Percentiles rank a stretch among this genome's conserved stretches.
These are phyloP conservation scores for Rosalia funebris DNA, from an alignment of 2,888 invertebrate genomes.

Conservation along the genomic window DNA sequence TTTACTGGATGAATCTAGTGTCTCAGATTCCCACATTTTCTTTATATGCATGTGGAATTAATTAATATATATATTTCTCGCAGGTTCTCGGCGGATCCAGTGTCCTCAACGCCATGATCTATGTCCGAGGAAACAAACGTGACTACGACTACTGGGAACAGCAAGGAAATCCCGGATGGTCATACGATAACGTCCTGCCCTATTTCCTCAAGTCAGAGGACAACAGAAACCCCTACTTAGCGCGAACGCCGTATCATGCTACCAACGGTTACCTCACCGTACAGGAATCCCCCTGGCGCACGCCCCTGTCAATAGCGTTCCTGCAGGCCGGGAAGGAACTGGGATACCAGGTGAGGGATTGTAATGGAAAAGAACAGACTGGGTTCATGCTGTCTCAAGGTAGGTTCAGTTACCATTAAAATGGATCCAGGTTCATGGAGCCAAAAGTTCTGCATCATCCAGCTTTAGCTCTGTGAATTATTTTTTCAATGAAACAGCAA, in stretches of 20 bases:
- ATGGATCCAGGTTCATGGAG: too few species aligned
- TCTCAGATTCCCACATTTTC: too few species aligned
- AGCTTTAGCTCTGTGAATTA: too few species aligned
- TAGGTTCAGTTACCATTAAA: too few species aligned
- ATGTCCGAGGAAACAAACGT: constrained; percentile 85
- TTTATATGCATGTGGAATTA: neutral
- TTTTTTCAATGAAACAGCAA: too few species aligned
- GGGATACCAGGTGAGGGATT: constrained; percentile 83
- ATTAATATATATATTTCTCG: constrained; percentile 2
- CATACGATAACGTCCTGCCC: constrained; percentile 81
- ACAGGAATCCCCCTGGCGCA: constrained; percentile 85
- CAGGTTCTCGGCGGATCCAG: constrained; percentile 83
- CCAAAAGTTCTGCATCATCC: too few species aligned
- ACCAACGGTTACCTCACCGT: constrained; percentile 85
- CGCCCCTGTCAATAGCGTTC: constrained; percentile 84
- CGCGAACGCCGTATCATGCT: constrained; percentile 78
- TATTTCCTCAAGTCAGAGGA: constrained; percentile 91
- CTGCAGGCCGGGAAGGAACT: constrained; percentile 84
- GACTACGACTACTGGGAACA: constrained; percentile 91
- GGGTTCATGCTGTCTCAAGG: constrained; percentile 90
- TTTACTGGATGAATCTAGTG: too few species aligned
- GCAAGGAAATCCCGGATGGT: constrained; percentile 88
- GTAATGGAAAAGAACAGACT: constrained; percentile 84
- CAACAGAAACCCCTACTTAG: constrained; percentile 84
- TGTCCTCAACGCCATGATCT: constrained; percentile 91